Conservation (phyloP, 2,797 vertebrate genomes). For the Gymnocypris eckloni region DNA sequence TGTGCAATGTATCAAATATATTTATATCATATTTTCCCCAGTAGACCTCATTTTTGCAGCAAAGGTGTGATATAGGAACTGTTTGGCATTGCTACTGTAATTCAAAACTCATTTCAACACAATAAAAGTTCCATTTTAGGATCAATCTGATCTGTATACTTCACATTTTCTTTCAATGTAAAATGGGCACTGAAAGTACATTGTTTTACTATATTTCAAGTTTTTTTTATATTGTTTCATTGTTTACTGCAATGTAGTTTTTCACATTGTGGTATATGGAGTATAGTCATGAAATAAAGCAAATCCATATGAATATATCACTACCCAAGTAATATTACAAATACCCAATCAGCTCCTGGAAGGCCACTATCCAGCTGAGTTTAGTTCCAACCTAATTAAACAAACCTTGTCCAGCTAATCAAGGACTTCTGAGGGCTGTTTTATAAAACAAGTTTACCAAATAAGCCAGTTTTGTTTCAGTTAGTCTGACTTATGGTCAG, state of each 20-base stretch:
- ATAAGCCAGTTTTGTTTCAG: too few relatives aligned
- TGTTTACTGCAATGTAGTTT: neutral
- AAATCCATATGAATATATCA: neutral
- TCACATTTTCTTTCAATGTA: neutral
- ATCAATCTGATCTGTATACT: neutral
- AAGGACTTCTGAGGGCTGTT: too few relatives aligned
- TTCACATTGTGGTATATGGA: neutral
- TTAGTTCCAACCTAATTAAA: neutral
- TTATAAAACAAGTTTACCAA: too few relatives aligned
- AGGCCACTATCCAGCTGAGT: neutral
- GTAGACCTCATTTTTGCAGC: conserved; percentile 14
- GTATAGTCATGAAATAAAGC: neutral
- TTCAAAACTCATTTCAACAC: neutral
- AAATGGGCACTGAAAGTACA: neutral
- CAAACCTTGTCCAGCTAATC: neutral
- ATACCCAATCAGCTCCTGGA: neutral
- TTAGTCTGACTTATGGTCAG: too few relatives aligned
- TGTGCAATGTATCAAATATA: conserved; percentile 8
- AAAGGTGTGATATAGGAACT: neutral
- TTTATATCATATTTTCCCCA: conserved; percentile 32
- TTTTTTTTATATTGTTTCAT: neutral
- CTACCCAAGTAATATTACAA: neutral
- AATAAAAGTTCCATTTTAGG: conserved; percentile 21
- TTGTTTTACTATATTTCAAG: neutral
- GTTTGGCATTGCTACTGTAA: conserved; percentile 10